These are phyloP conservation scores for Erythrocercus mccallii DNA, from an alignment of 2,113 vertebrate species.

Conservation along the genomic window DNA sequence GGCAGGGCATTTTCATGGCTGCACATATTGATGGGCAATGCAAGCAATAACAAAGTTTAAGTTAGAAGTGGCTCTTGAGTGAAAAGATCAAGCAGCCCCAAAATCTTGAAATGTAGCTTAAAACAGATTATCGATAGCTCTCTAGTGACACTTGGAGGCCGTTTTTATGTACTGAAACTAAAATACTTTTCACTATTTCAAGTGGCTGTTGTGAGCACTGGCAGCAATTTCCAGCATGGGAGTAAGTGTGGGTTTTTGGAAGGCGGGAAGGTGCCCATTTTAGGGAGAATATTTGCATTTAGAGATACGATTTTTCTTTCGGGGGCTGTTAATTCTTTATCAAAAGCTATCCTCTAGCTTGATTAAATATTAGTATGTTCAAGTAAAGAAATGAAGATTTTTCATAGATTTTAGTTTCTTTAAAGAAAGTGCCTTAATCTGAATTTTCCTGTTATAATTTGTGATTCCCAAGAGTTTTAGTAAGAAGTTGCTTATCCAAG, in stretches of 20 bases:
- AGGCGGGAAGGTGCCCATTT: not conserved
- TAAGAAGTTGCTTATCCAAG: not conserved
- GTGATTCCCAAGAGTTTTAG: not conserved
- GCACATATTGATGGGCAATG: not conserved
- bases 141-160: conserved; percentile 57
- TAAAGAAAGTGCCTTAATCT: not conserved
- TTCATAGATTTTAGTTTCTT: not conserved
- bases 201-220: not conserved
- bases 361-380: not conserved
- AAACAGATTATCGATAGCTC: conserved; percentile 18
- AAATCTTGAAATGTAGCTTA: not conserved
- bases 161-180: not conserved
- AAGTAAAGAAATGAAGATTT: not conserved
- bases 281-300: not conserved
- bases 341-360: not conserved
- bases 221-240: not conserved
- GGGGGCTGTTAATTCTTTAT: not conserved
- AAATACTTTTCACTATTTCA: not conserved
- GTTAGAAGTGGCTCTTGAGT: not conserved
- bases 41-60: not conserved
- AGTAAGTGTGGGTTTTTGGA: not conserved
- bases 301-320: not conserved
- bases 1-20: not conserved
- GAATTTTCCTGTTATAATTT: not conserved
- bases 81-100: not conserved